Evolutionary conservation across 2,113 vertebrate species (phyloP).

Genomic region (Coryphaenoides rupestris): DNA sequence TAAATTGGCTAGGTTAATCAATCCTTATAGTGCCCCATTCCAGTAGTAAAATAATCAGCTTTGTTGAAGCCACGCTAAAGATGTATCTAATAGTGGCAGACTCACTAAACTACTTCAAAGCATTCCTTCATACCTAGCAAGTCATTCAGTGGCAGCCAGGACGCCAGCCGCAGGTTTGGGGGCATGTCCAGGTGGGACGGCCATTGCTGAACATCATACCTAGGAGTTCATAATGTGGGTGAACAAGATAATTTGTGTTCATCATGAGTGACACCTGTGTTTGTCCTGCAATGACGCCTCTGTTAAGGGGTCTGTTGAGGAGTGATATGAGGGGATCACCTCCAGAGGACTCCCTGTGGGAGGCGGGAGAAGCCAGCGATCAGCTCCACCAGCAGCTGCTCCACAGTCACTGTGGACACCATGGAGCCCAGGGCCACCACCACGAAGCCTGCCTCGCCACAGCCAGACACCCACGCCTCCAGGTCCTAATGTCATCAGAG

Average conservation of each 20-base stretch:
- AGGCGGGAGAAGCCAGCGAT: slow-evolving; percentile 53
- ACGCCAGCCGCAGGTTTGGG: slow-evolving; percentile 43
- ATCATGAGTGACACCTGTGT: no score
- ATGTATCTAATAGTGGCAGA: background rate
- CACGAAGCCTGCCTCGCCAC: slow-evolving; percentile 59
- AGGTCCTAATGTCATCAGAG: slow-evolving; percentile 50
- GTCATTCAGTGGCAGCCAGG: slow-evolving; percentile 59
- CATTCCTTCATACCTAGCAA: slow-evolving; percentile 32
- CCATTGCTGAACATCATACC: slow-evolving; percentile 40
- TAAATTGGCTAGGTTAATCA: no score
- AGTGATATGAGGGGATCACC: no score
- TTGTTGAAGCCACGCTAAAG: no score
- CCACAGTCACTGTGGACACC: slow-evolving; percentile 44
- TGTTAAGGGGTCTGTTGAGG: no score
- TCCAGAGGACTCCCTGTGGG: slow-evolving; percentile 60
- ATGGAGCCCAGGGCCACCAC: slow-evolving; percentile 63
- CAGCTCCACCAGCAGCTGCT: slow-evolving; percentile 50
- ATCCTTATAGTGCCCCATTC: no score
- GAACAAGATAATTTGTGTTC: no score
- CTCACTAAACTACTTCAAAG: no score
- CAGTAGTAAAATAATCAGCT: no score
- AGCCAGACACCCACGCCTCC: slow-evolving; percentile 57
- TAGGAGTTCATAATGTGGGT: slow-evolving; percentile 12
- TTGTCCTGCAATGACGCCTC: no score
- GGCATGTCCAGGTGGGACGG: slow-evolving; percentile 46